Percentiles rank a stretch among this genome's conserved stretches.
Evolutionary conservation across 2,888 invertebrate genomes (phyloP).

Genomic region (Napeogenes sylphis): DNA sequence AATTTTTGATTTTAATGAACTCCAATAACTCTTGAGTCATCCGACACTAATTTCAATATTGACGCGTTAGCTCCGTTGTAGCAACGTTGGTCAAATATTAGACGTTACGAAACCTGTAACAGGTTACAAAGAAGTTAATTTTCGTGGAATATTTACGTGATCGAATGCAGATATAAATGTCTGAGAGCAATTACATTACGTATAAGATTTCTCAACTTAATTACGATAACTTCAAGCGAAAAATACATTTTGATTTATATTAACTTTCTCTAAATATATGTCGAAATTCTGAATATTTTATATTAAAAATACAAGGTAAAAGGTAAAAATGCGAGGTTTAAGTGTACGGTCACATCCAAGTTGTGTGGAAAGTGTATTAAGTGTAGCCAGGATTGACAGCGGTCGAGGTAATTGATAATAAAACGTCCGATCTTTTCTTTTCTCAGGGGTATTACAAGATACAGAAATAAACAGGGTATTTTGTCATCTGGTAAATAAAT

Average conservation of each 20-base stretch:
- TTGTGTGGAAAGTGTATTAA: conserved; percentile 9
- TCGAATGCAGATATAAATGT: conserved; percentile 4
- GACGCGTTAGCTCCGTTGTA: conserved; percentile 20
- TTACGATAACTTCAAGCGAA: no score
- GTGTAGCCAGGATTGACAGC: conserved; percentile 30
- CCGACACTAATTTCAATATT: conserved; percentile 26
- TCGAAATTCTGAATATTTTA: no score
- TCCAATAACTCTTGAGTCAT: conserved; percentile 24
- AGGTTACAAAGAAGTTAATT: conserved; percentile 9
- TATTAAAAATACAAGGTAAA: no score
- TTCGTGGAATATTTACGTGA: conserved; percentile 7
- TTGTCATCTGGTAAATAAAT: neutral
- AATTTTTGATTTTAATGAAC: conserved; percentile 25
- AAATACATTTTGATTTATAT: no score
- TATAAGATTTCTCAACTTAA: no score
- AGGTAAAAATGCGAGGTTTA: no score
- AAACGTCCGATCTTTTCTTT: conserved; percentile 13
- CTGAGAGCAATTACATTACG: neutral
- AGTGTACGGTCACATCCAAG: no score
- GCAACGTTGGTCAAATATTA: conserved; percentile 26
- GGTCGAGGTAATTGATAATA: conserved; percentile 26
- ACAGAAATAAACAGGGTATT: neutral
- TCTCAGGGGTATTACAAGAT: conserved; percentile 16
- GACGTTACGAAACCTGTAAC: conserved; percentile 14
- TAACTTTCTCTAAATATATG: no score